These are phyloP conservation scores for Cynopterus sphinx DNA, from an alignment of 2,797 vertebrate species.

Conservation along the genomic window DNA sequence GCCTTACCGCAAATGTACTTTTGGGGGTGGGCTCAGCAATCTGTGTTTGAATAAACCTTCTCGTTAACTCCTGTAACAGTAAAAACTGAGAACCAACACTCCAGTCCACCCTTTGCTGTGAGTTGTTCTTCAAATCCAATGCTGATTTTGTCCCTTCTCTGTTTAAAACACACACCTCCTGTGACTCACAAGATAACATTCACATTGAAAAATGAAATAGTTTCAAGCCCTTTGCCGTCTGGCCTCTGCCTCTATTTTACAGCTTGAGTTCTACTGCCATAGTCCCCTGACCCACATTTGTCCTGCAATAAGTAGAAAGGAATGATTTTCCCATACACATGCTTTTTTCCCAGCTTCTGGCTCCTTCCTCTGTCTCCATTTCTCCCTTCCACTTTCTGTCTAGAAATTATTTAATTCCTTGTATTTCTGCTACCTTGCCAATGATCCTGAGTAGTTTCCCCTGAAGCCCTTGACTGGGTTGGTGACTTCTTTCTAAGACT, in stretches of 20 bases:
- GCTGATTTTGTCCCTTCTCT: neutral
- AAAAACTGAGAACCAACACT: neutral
- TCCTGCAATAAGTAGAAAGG: neutral
- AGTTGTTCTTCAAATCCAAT: neutral
- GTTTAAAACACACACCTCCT: neutral
- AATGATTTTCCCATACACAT: neutral
- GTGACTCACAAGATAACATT: neutral
- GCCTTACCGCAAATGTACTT: neutral
- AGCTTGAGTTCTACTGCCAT: neutral
- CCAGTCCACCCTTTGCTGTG: fast-evolving
- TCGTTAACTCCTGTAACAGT: neutral
- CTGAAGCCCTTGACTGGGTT: neutral
- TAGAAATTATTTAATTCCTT: neutral
- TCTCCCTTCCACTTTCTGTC: neutral
- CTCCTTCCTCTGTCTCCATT: neutral
- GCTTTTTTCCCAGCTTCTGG: neutral
- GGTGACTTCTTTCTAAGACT: neutral
- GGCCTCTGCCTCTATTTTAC: fast-evolving
- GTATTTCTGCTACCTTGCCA: neutral
- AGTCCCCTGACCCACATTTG: neutral
- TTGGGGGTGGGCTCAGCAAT: fast-evolving
- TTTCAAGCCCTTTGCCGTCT: neutral
- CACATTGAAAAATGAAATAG: no score
- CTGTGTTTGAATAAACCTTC: neutral
- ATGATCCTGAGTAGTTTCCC: neutral